Conservation (phyloP, 2,888 invertebrate species). For the Archaeoteleia sp. region DNA sequence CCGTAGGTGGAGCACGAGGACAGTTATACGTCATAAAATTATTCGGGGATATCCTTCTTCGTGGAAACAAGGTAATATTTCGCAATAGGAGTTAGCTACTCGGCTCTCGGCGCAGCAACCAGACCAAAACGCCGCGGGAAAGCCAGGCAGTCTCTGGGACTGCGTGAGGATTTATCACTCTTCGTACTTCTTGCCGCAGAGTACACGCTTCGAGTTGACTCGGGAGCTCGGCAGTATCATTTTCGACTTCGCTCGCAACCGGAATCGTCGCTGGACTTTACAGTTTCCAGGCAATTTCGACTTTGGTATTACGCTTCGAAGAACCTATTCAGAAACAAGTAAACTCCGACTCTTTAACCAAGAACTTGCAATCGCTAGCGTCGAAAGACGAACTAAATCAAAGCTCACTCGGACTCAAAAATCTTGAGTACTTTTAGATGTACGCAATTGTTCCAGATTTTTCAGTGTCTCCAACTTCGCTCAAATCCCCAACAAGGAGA, state of each 20-base stretch:
- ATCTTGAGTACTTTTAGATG: too few relatives aligned
- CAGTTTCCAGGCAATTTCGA: constrained; percentile 30
- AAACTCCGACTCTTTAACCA: constrained; percentile 29
- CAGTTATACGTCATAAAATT: constrained; percentile 65
- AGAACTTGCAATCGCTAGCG: constrained; percentile 3
- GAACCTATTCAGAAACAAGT: constrained; percentile 26
- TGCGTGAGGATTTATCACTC: constrained; percentile 66
- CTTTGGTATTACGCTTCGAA: constrained; percentile 16
- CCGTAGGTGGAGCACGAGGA: constrained; percentile 35
- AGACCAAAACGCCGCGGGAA: constrained; percentile 62
- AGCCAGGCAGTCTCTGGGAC: constrained; percentile 40
- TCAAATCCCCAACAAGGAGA: too few relatives aligned
- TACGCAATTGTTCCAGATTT: too few relatives aligned
- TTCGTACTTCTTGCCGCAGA: constrained; percentile 58
- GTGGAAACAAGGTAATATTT: constrained; percentile 66
- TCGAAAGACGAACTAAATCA: constrained; percentile 56
- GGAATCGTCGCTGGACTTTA: constrained; percentile 21
- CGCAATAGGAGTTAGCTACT: constrained; percentile 55
- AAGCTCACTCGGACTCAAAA: constrained; percentile 29
- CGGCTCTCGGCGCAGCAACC: constrained; percentile 43
- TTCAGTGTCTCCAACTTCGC: too few relatives aligned
- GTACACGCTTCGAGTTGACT: constrained; percentile 36
- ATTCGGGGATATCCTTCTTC: constrained; percentile 63
- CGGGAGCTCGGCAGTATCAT: constrained; percentile 43
- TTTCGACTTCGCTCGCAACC: constrained; percentile 37